Conservation (phyloP, 2,113 vertebrate species). For the Notarius lentiginosus region DNA sequence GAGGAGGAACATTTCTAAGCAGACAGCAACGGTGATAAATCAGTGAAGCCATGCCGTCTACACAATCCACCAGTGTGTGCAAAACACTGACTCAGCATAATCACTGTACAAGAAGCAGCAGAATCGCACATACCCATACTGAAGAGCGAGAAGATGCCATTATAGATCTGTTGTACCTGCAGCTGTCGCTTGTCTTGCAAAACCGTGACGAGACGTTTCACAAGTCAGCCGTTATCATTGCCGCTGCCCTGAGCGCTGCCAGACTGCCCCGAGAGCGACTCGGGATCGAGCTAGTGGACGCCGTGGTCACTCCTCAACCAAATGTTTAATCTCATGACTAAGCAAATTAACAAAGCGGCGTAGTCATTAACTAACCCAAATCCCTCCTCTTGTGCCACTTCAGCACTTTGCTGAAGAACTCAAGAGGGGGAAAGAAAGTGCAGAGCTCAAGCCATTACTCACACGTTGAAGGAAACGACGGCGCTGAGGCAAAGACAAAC, state of each 20-base stretch:
- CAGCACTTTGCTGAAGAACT: slow-evolving; percentile 1
- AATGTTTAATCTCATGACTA: slow-evolving; percentile 37
- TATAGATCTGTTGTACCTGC: slow-evolving; percentile 11
- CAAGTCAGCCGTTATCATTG: background rate
- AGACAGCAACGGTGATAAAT: background rate
- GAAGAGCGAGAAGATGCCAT: slow-evolving; percentile 31
- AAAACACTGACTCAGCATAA: slow-evolving; percentile 23
- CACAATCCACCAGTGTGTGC: background rate
- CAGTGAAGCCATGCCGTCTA: background rate
- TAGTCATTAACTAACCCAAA: slow-evolving; percentile 23
- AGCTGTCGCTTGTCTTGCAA: background rate
- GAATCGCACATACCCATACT: slow-evolving; percentile 37
- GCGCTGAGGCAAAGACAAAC: background rate
- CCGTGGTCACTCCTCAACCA: slow-evolving; percentile 12
- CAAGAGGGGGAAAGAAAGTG: background rate
- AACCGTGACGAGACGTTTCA: background rate
- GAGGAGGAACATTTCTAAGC: background rate
- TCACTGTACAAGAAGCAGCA: background rate
- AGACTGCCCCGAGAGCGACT: background rate
- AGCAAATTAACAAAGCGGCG: slow-evolving; percentile 2
- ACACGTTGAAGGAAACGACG: background rate
- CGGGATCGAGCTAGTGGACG: background rate
- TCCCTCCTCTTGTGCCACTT: background rate
- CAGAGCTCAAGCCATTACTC: background rate
- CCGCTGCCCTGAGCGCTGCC: background rate